Conservation (phyloP, 2,113 vertebrate genomes). For the Myotis yumanensis region DNA sequence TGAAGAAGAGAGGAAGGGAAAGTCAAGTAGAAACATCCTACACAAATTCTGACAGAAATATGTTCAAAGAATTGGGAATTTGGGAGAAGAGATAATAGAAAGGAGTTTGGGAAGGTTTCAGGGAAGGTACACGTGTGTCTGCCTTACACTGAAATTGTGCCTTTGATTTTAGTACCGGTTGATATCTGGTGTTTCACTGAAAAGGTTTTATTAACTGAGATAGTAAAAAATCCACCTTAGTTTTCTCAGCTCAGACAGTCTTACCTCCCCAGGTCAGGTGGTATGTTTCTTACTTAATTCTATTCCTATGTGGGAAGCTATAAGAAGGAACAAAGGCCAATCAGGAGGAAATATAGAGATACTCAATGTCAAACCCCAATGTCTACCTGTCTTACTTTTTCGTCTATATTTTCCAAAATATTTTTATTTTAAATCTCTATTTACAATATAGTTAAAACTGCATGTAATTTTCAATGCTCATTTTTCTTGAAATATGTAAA, state of each 20-base stretch:
- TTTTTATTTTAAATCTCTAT: not conserved
- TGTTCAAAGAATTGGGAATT: not conserved
- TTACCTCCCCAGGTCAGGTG: not conserved
- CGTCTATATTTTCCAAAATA: not conserved
- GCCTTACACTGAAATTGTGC: not conserved
- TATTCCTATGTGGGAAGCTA: not conserved
- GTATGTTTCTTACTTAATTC: not conserved
- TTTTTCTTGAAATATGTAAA: not conserved
- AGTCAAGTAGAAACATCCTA: not conserved
- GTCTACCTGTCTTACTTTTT: not conserved
- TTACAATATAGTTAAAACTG: not conserved
- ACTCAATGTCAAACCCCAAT: not conserved
- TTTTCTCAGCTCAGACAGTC: not conserved
- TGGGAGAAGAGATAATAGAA: not conserved
- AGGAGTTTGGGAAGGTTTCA: not conserved
- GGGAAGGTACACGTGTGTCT: rapidly evolving
- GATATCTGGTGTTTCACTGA: not conserved
- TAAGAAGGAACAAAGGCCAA: not conserved
- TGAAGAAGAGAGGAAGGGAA: not conserved
- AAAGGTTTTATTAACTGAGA: not conserved
- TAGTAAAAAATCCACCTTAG: not conserved
- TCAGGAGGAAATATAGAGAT: not conserved
- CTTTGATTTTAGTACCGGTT: not conserved
- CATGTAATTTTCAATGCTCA: not conserved
- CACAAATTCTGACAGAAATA: not conserved